Evolutionary conservation across 2,797 vertebrate species (phyloP).

Genomic region (Petrocephalus sullivani): DNA sequence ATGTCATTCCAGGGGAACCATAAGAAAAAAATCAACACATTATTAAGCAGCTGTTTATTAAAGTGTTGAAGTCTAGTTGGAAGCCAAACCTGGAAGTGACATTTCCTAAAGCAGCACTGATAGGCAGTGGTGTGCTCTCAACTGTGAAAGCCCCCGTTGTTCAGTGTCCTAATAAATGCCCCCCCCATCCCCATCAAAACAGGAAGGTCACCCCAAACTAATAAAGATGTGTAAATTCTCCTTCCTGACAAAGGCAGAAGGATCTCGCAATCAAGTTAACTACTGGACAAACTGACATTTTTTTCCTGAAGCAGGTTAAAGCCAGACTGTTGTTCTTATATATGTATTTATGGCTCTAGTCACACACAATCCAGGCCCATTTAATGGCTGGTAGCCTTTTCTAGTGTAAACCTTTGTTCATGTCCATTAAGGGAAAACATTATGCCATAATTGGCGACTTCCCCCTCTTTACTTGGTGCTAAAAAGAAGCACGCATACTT

Average conservation of each 20-base stretch:
- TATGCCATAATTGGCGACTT: conserved; percentile 23
- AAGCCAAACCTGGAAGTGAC: not conserved
- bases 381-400: not conserved
- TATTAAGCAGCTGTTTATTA: not conserved
- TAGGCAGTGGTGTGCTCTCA: not conserved
- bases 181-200: not conserved
- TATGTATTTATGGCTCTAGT: not conserved
- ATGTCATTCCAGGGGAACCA: not conserved
- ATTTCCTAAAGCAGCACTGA: not conserved
- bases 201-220: not conserved
- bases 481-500: conserved; percentile 26
- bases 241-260: not conserved
- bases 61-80: not conserved
- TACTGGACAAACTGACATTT: not conserved
- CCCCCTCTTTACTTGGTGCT: conserved; percentile 27
- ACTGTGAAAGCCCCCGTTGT: not conserved
- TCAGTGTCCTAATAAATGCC: not conserved
- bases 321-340: not conserved
- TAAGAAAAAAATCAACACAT: not conserved
- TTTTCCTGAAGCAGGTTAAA: not conserved
- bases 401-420: not conserved
- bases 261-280: not conserved
- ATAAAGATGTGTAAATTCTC: not conserved
- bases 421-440: not conserved
- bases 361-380: not conserved